Base-by-base conservation (phyloP, 2,113 vertebrate species). In the Cryptotis parvus region DNA sequence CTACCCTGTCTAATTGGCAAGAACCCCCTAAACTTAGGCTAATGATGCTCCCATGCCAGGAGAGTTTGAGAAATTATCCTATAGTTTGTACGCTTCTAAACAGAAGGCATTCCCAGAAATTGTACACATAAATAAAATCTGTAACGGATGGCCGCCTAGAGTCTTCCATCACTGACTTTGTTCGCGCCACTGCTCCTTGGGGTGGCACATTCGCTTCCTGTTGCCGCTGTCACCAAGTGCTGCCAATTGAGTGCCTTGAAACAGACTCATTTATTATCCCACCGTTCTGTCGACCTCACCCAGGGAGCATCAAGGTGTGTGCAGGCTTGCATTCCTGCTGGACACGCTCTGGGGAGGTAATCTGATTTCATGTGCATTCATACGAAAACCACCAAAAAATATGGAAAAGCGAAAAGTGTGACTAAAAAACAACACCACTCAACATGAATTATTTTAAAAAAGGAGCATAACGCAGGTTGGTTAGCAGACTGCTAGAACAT, bases 31-130 rank as follows among this genome's bases (percentile, higher is more conserved):
- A 55, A 29, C 70, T 92, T 58, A 11, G 37, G 8, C 94, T 96
- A 95, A 96, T 96, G 91, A 84, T 70, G 81, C 74, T 96, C 94
- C 90, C 45, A 92, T 92, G 96, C 88, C 95, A 96, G 65, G 80
- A 90, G 89, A 81, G 68, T 90, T 85, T 84, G 91, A 73, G 61
- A 90, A 88, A 87, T 73, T 76, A 66, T 22, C 22, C 26, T 88
- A 45, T 9, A 26, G 29, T 37, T 65, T 91, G 88, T 58, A 77
- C 65, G 35, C 87, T 84, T 84, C 52, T 41, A 81, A 86, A 70
- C 15, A 22, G 41, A 24, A 74, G 68, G 43, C 66, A 37, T 78
- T 73, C 24, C 41, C 61, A 43, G 75, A 87, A 78, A 79, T 75
- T 75, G 22, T 1, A 9, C 27, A 29, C 20, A 37, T 41, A 26